Percentiles rank a stretch among this genome's conserved stretches.
phyloP scores from a whole-genome alignment of 2,113 vertebrate genomes.

The Brevimyrus niger region DNA sequence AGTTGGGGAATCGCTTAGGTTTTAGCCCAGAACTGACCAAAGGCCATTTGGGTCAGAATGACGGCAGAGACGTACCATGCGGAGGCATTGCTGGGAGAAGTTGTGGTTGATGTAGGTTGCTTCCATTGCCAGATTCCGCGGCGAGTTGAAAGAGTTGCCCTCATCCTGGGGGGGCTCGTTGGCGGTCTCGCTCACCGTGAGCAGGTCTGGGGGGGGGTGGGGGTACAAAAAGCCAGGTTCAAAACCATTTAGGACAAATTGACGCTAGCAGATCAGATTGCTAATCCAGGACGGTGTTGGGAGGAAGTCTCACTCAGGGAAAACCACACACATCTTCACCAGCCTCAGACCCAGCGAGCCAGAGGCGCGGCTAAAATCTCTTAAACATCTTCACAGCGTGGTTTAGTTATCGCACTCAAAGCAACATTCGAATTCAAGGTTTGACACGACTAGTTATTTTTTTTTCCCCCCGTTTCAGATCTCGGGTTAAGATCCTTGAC shows the following conservation, averaged over 20 bases:
- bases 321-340: not conserved
- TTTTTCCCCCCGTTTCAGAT: too few relatives aligned
- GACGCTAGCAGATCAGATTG: not conserved
- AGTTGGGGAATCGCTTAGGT: not conserved
- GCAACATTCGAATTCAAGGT: not conserved
- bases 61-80: constrained; percentile 56
- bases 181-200: constrained; percentile 94
- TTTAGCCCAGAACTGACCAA: not conserved
- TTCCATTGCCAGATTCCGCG: constrained; percentile 79
- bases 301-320: not conserved
- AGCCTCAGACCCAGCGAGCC: not conserved
- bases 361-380: not conserved
- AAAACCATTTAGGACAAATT: not conserved
- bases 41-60: not conserved
- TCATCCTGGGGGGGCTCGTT: constrained; percentile 97
- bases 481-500: not conserved
- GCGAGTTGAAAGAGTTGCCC: constrained; percentile 94
- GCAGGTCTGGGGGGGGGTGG: constrained; percentile 62
- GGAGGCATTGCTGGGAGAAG: constrained; percentile 76
- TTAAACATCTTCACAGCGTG: not conserved
- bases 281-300: not conserved
- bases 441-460: not conserved
- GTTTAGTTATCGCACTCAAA: not conserved
- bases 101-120: constrained; percentile 82
- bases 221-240: not conserved